These are phyloP conservation scores for Panopea generosa DNA, from an alignment of 2,888 invertebrate genomes.

Conservation along the genomic window DNA sequence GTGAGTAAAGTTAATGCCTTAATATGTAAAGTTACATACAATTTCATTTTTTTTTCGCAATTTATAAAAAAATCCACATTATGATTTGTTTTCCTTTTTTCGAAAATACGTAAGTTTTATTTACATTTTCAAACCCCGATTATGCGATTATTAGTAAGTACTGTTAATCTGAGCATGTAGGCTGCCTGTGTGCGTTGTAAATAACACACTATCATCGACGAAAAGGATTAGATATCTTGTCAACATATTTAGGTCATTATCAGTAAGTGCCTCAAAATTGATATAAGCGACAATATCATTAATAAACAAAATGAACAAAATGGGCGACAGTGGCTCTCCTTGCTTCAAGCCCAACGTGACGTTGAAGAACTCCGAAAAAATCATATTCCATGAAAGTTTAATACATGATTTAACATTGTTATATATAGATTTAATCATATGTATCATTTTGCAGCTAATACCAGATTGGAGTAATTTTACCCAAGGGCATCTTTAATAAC, in stretches of 20 bases:
- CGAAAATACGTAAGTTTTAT: slow-evolving; percentile 15
- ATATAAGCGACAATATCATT: no score
- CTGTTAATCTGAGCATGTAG: no score
- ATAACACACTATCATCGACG: slow-evolving; percentile 20
- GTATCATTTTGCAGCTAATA: slow-evolving; percentile 21
- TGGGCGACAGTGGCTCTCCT: no score
- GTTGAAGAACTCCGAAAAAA: slow-evolving; percentile 13
- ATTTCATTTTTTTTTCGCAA: slow-evolving; percentile 8
- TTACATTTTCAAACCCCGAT: slow-evolving; percentile 9
- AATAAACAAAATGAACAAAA: no score
- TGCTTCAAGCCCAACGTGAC: no score
- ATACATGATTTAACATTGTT: no score
- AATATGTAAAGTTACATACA: slow-evolving; percentile 10
- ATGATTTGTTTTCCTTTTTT: neutral
- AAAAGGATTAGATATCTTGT: no score
- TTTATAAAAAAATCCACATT: no score
- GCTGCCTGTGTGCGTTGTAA: slow-evolving; percentile 13
- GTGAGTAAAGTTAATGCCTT: slow-evolving; percentile 4
- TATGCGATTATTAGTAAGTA: slow-evolving; percentile 4
- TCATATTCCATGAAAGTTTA: neutral
- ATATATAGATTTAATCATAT: no score
- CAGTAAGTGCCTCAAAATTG: slow-evolving; percentile 4
- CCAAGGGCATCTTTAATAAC: slow-evolving; percentile 23
- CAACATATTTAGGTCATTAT: slow-evolving; percentile 18
- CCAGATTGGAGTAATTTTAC: slow-evolving; percentile 23